A percentile compares a stretch with the other conserved stretches of the same genome.
Evolutionary conservation across 2,888 invertebrate genomes (phyloP).

Genomic region (Xestia ashworthii): DNA sequence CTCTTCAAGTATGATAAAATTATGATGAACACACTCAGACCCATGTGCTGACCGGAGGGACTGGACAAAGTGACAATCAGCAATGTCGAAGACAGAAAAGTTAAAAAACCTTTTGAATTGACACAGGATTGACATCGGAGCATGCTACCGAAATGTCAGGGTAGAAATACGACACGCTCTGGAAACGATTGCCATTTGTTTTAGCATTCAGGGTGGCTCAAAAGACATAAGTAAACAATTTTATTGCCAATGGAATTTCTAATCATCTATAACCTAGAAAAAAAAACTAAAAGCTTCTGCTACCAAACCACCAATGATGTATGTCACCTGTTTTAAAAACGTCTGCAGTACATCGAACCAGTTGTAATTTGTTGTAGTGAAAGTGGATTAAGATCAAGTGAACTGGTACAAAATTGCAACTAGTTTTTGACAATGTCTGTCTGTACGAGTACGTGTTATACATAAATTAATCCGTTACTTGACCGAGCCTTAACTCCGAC

Average conservation of each 20-base stretch:
- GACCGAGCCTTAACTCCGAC: conserved; percentile 16
- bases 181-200: neutral
- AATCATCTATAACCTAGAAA: neutral
- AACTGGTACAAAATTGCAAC: conserved; percentile 45
- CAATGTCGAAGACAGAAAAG: neutral
- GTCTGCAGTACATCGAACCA: conserved; percentile 17
- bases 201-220: no score
- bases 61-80: neutral
- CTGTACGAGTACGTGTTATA: conserved; percentile 39
- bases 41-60: neutral
- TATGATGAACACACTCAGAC: neutral
- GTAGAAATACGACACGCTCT: neutral
- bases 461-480: conserved; percentile 52
- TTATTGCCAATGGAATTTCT: neutral
- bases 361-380: conserved; percentile 38
- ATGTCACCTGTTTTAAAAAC: conserved; percentile 7
- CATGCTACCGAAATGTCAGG: neutral
- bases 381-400: conserved; percentile 51
- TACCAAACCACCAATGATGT: neutral
- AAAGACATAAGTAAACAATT: conserved; percentile 2
- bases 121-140: neutral
- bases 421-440: conserved; percentile 55
- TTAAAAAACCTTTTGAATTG: neutral
- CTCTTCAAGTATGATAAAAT: neutral
- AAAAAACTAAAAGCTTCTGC: neutral